phyloP scores from a whole-genome alignment of 2,888 invertebrate genomes.

The Synanthedon andrenaeformis region DNA sequence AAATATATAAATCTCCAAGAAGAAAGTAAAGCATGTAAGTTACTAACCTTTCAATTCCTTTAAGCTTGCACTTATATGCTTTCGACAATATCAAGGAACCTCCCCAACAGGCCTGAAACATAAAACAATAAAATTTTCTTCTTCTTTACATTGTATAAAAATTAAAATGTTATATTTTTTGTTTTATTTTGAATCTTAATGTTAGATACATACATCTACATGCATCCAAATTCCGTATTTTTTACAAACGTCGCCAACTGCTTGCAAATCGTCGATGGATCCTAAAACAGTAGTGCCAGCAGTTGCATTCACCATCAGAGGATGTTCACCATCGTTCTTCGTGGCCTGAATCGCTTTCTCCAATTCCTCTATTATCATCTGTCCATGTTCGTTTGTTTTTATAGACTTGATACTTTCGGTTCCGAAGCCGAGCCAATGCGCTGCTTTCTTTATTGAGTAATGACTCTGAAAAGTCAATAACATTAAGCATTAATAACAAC shows the following conservation, averaged over 20 bases:
- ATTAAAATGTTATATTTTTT: too few species aligned
- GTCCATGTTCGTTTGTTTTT: slow-evolving; percentile 75
- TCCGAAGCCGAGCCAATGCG: slow-evolving; percentile 88
- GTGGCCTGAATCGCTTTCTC: slow-evolving; percentile 66
- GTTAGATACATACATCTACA: slow-evolving; percentile 75
- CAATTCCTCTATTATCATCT: slow-evolving; percentile 75
- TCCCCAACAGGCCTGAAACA: slow-evolving; percentile 80
- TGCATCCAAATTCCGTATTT: slow-evolving; percentile 82
- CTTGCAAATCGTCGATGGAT: slow-evolving; percentile 80
- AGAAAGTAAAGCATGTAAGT: neutral
- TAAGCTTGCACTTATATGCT: slow-evolving; percentile 71
- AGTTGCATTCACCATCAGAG: slow-evolving; percentile 80
- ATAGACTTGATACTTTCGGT: slow-evolving; percentile 76
- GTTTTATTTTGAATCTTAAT: too few species aligned
- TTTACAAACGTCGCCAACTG: slow-evolving; percentile 76
- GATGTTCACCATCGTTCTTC: slow-evolving; percentile 57
- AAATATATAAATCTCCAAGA: too few species aligned
- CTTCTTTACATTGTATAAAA: too few species aligned
- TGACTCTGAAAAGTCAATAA: slow-evolving; percentile 69
- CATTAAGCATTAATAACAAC: slow-evolving; percentile 1
- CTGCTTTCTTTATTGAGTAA: slow-evolving; percentile 85
- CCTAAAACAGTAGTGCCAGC: slow-evolving; percentile 88
- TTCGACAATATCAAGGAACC: slow-evolving; percentile 79
- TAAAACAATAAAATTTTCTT: neutral
- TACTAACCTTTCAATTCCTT: slow-evolving; percentile 73